Evolutionary conservation across 2,888 invertebrate genomes (phyloP).

Genomic region (Peribatodes rhomboidaria): DNA sequence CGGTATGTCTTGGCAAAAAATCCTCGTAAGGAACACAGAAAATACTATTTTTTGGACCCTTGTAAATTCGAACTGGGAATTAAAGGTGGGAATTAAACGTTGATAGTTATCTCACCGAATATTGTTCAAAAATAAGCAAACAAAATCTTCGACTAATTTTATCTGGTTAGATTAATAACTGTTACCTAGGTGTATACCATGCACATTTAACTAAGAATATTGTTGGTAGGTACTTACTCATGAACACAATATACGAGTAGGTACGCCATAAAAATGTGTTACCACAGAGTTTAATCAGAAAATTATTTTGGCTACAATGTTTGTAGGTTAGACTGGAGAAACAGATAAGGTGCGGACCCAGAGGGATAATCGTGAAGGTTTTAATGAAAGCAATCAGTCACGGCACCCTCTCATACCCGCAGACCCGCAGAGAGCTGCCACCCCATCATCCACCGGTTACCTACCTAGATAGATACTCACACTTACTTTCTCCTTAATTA

Average conservation of each 20-base stretch:
- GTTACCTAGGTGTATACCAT: too few relatives aligned
- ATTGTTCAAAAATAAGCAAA: too few relatives aligned
- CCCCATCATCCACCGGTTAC: slow-evolving; percentile 7
- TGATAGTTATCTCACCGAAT: neutral
- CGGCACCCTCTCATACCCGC: slow-evolving; percentile 45
- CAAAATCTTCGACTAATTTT: too few relatives aligned
- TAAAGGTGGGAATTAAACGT: slow-evolving; percentile 27
- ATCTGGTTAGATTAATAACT: too few relatives aligned
- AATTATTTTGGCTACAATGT: slow-evolving; percentile 33
- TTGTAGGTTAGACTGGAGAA: slow-evolving; percentile 42
- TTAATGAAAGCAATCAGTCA: slow-evolving; percentile 66
- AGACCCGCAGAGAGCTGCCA: slow-evolving; percentile 3
- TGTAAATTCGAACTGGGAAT: slow-evolving; percentile 33
- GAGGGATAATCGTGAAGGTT: slow-evolving; percentile 59
- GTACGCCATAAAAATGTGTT: too few relatives aligned
- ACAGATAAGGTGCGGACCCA: slow-evolving; percentile 58
- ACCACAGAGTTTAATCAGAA: slow-evolving; percentile 15
- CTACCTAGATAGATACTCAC: slow-evolving; percentile 3
- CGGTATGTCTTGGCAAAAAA: slow-evolving; percentile 69
- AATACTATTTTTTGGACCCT: slow-evolving; percentile 51
- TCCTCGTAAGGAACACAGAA: slow-evolving; percentile 66
- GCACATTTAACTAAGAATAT: too few relatives aligned
- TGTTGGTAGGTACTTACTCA: too few relatives aligned
- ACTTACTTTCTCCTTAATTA: slow-evolving; percentile 1
- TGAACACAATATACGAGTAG: neutral